Evolutionary conservation across 2,797 vertebrate species (phyloP).

Genomic region (Brachymystax lenok): DNA sequence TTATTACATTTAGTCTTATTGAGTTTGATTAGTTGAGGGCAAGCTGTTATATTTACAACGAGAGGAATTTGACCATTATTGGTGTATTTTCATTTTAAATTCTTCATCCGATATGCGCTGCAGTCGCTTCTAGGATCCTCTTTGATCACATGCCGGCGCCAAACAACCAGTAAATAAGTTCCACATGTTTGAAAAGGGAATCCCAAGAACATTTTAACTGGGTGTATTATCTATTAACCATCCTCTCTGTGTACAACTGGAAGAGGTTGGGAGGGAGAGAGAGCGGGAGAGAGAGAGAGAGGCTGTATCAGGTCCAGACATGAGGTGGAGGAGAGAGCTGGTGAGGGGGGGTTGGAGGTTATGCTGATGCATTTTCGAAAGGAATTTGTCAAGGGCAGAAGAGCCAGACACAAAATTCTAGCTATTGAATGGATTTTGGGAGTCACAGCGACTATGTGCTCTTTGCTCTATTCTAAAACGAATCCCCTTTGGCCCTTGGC

Average conservation of each 20-base stretch:
- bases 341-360: conserved; percentile 18
- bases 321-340: conserved; percentile 13
- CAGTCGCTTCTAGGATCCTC: conserved; percentile 35
- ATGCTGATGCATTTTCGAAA: conserved; percentile 35
- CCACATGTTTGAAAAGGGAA: conserved; percentile 65
- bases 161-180: conserved; percentile 59
- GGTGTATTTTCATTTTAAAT: conserved; percentile 57
- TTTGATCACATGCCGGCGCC: conserved; percentile 47
- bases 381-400: conserved; percentile 44
- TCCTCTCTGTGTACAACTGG: conserved; percentile 23
- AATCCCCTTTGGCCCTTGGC: conserved; percentile 36
- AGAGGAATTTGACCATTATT: conserved; percentile 39
- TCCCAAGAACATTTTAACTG: conserved; percentile 61
- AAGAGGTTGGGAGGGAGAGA: conserved; percentile 30
- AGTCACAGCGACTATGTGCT: conserved; percentile 26
- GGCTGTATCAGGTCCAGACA: conserved; percentile 59
- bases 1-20: conserved; percentile 52
- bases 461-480: conserved; percentile 17
- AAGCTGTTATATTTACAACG: conserved; percentile 43
- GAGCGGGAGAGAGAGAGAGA: conserved; percentile 16
- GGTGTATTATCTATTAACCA: conserved; percentile 60
- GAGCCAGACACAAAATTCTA: conserved; percentile 34
- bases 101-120: conserved; percentile 51
- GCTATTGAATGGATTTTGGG: conserved; percentile 34
- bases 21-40: conserved; percentile 55